These are phyloP conservation scores for Sipha flava DNA, from an alignment of 1,140 invertebrate genomes.

Conservation along the genomic window DNA sequence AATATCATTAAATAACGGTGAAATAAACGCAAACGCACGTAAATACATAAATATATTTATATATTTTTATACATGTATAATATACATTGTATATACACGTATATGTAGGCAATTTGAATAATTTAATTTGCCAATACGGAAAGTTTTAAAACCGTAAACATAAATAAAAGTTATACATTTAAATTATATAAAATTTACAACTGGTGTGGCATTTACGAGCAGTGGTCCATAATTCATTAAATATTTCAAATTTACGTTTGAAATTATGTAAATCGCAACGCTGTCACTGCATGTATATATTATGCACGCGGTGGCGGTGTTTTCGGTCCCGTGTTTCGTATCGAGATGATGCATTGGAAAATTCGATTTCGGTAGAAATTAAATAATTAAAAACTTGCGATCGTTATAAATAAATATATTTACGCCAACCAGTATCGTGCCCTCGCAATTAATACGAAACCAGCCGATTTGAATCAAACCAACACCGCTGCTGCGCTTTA, in stretches of 20 bases:
- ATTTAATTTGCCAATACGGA: background rate
- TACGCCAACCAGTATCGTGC: no score
- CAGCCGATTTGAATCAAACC: no score
- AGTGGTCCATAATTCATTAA: background rate
- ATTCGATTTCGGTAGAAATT: background rate
- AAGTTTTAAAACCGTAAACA: background rate
- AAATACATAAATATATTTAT: background rate
- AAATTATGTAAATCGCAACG: background rate
- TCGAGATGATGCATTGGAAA: background rate
- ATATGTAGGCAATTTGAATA: background rate
- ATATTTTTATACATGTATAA: no score
- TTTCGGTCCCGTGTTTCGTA: no score
- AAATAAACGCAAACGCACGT: background rate
- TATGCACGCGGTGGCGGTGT: no score
- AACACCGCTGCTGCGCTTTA: no score
- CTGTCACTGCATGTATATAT: no score
- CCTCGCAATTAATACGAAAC: no score
- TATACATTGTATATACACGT: no score
- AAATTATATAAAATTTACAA: background rate
- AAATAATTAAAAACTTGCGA: background rate
- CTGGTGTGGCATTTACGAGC: background rate
- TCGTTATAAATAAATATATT: no score
- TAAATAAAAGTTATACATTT: background rate
- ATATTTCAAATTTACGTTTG: background rate
- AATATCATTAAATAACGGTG: background rate